A percentile compares a stretch with the other conserved stretches of the same genome.
Conservation (phyloP, 2,113 vertebrate genomes). For the Bos taurus region ARS-UCD2.0 NC_037339.1:3080501-3081000, state of each 20-base stretch:
- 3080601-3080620: background rate
- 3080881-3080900: background rate
- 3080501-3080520: background rate
- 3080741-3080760: background rate
- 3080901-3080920: slow-evolving; percentile 1
- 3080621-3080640: background rate
- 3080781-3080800: background rate
- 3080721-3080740: background rate
- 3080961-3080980: background rate
- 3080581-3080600: background rate
- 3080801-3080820: background rate
- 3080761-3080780: background rate
- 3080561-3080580: background rate
- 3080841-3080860: slow-evolving; percentile 3
- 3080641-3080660: background rate
- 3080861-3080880: background rate
- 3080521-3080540: background rate
- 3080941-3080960: background rate
- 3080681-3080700: background rate
- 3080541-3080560: background rate
- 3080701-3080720: background rate
- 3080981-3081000: background rate
- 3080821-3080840: background rate
- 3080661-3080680: background rate
- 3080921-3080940: background rate